Evolutionary conservation across 30 jellyfish, hydroid and myxozoan species (phyloP), one percentile per base, ranked within the genome.

Genomic region (Chironex yamaguchii): DNA sequence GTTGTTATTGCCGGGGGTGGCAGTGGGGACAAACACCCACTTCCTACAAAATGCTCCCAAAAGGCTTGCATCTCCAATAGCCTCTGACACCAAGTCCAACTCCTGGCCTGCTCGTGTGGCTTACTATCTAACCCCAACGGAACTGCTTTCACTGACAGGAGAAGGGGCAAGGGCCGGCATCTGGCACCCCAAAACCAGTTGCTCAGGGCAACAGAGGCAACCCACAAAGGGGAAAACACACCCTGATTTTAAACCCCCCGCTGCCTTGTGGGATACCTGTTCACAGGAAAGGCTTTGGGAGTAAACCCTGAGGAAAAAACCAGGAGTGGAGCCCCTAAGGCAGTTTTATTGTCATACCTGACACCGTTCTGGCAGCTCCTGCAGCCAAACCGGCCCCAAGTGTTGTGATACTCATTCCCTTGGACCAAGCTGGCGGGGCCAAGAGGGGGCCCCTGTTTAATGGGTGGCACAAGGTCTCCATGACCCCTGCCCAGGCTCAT

Each of bases 151-250:
- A 66, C 79, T 66, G 58, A 66, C 79, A 66, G 64, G 58, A 58
- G 29, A 66, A 27, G 79, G 79, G 64, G 66, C 20, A 66, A 66
- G 29, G 79, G 79, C 79, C 4, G 64, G 58, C 6, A 6, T 21
- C 79, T 66, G 79, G 79, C 79, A 27, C 79, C 79, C 29, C 9
- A 66, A 66, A n/a, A n/a, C 79, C 79, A 66, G 79, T 66, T 66
- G 79, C 79, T 66, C 33, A 4, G 79, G 79, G 79, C 64, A 66
- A 33, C 11, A 14, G 58, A 33, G 79, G 79, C 58, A 66, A 33
- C 64, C 21, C 79, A 29, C 21, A 53, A 21, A 21, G 79, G 14
- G 29, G 79, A 66, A 66, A 58, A 33, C 64, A 21, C 4, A 66
- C 79, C 14, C 79, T 66, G 79, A 66, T 21, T 26, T 6, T 58